Base-by-base conservation (phyloP, 1,140 invertebrate genomes). In the Panulirus ornatus region DNA sequence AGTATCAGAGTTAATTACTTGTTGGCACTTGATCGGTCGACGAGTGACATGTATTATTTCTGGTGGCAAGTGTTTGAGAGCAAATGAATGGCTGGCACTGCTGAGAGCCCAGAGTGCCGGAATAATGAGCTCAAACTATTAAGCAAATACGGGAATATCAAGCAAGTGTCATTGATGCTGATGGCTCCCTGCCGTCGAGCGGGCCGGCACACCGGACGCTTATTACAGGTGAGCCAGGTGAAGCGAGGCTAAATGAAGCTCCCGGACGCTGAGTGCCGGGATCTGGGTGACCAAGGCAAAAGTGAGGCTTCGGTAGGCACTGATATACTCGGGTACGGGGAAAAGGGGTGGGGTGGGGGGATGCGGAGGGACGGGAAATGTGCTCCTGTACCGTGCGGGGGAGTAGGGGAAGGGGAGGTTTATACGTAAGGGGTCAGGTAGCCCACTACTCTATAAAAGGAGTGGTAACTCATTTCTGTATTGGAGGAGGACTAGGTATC, bases 31-130 rank as follows among this genome's bases (percentile, higher is more conserved):
- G 73, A 88, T 82, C 42, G 63, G 30, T 66, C 40, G 76, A 70
- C 54, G 58, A 82, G 86, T 51, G 78, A 38, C 86, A 73, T 82
- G 86, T 88, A 82, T 71, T 88, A 82, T 82, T 88, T 88, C 76
- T 71, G 78, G 19, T n/a, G 76, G 78, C 86, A 71, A 88, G 86
- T 88, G 86, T 88, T 88, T 82, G 86, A 88, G 76, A 78, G 84
- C 84, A 87, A 79, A 87, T 87, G 84, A 87, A 87, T 66, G 84
- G 84, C 36, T 66, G 84, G 34, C 84, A 79, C 84, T 78, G 44
- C 63, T 40, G 63, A 47, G 70, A 63, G 66, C 44, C 36, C 42
- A 5, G 54, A 84, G 83, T 84, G 83, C 83, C 83, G 44, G 83
- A 84, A 84, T 84, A 84, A 84, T 76, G 75, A 54, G 54, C 84